Evolutionary conservation across 2,797 vertebrate genomes (phyloP), one percentile per base, ranked within the genome.

Genomic region (Periparus ater): DNA sequence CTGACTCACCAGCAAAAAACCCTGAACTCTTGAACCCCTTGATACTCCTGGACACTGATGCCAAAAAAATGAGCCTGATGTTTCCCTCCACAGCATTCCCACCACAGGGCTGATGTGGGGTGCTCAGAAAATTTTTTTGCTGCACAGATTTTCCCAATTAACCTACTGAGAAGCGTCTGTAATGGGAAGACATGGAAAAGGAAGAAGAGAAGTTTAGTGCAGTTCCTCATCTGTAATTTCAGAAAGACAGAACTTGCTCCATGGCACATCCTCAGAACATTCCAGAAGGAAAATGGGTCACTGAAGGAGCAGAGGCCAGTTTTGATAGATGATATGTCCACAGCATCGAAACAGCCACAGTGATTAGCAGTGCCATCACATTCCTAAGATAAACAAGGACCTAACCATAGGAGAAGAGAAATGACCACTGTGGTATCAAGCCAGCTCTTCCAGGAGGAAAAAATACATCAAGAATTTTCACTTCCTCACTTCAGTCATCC

Each of bases 351-450:
- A 85, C 20, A 88, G 54, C 27, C 68, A 62, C 58, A 51, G 9
- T 17, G 25, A 86, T 72, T 19, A 78, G 73, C 65, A 58, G 17
- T 40, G 76, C 78, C 72, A 85, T 25, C 3, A 6, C 47, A 44
- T 10, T 75, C 66, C 47, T 58, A 29, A 65, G 38, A 68, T 30
- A 91, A 94, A 90, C 7, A 14, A 72, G 66, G 54, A 47, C 38
- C 47, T 86, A 23, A 88, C 81, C 68, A 91, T 84, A 90, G 48
- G 9, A 48, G 53, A 88, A 81, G 84, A 94, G 67, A 89, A 88
- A 89, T n/a, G 11, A 57, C 38, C 72, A 57, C 27, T 65, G 53
- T 13, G 5, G 57, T 5, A 79, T 54, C 53, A 92, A 82, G 61
- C 30, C 62, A 85, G 4, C 42, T 80, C 57, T 55, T 85, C 68